phyloP scores from a whole-genome alignment of 1,140 invertebrate species.

The Saccostrea glomerata region DNA sequence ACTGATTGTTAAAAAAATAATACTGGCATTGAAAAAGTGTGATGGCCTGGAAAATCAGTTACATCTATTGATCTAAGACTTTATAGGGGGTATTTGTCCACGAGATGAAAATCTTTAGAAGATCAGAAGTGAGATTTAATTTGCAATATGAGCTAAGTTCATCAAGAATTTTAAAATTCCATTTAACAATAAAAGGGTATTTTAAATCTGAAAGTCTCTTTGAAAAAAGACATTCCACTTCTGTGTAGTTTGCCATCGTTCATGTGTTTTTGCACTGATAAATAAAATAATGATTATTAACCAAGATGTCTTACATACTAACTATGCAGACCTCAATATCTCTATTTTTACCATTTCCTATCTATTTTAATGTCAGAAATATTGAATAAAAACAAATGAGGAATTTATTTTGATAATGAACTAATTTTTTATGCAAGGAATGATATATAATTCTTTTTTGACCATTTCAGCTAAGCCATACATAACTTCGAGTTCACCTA shows the following conservation, averaged over 20 bases:
- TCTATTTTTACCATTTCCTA: too few species aligned
- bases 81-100: not conserved
- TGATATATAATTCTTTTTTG: not conserved
- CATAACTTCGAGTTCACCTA: constrained; percentile 67
- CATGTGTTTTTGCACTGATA: too few species aligned
- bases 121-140: constrained; percentile 3
- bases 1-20: not conserved
- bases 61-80: not conserved
- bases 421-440: not conserved
- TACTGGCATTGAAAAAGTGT: not conserved
- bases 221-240: too few species aligned
- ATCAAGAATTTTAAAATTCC: not conserved
- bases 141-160: not conserved
- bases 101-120: not conserved
- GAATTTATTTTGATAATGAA: not conserved
- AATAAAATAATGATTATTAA: too few species aligned
- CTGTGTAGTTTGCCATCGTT: too few species aligned
- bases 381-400: not conserved
- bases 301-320: too few species aligned
- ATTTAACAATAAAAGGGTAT: not conserved
- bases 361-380: too few species aligned
- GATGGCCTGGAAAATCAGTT: constrained; percentile 1
- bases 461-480: constrained; percentile 69
- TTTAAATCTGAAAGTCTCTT: not conserved
- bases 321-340: too few species aligned